Evolutionary conservation across 2,113 vertebrate genomes (phyloP).

Genomic region (Urocolius indicus): DNA sequence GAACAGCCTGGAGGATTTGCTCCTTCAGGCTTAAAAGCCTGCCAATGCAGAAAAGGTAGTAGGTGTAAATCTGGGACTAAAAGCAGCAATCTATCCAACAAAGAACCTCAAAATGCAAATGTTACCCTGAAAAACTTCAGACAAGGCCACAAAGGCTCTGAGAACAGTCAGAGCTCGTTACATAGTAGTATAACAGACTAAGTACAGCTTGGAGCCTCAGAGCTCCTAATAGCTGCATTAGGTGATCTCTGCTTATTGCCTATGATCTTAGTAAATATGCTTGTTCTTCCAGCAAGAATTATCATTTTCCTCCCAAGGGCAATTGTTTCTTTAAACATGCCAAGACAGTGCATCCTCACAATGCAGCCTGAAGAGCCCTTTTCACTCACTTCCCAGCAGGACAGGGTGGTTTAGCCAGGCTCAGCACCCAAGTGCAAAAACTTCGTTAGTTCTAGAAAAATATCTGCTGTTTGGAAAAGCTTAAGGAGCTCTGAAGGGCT

Average conservation of each 20-base stretch:
- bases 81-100: neutral
- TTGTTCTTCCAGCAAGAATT: neutral
- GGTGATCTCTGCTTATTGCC: no score
- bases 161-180: neutral
- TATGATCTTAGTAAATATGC: neutral
- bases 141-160: neutral
- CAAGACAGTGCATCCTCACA: neutral
- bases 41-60: rapidly evolving
- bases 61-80: neutral
- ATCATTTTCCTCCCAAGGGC: neutral
- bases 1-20: neutral
- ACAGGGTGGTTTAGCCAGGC: rapidly evolving
- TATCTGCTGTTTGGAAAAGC: neutral
- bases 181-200: neutral
- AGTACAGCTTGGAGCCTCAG: no score
- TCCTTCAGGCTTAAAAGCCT: neutral
- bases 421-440: neutral
- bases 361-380: rapidly evolving
- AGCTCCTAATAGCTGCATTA: rapidly evolving
- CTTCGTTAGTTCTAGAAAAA: neutral
- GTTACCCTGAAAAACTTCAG: neutral
- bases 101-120: neutral
- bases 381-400: neutral
- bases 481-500: rapidly evolving
- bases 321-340: neutral